Conservation (phyloP, 2,888 invertebrate genomes). For the Gerris lacustris region DNA sequence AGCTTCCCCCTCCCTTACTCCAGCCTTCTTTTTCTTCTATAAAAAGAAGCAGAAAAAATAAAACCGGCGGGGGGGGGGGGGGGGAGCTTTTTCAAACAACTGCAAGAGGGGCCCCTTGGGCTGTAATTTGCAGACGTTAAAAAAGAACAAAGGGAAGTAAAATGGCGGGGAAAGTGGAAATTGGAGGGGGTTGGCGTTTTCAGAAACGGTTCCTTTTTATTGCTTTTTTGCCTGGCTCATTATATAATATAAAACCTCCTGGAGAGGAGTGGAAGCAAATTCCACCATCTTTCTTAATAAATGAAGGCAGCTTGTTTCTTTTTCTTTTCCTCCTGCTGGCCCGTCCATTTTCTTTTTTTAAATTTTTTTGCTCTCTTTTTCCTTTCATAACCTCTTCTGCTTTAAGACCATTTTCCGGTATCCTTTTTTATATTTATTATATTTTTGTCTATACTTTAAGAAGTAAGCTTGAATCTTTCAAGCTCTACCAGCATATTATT, state of each 20-base stretch:
- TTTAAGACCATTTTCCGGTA: too few species aligned
- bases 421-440: too few species aligned
- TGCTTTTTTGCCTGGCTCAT: conserved; percentile 26
- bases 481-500: too few species aligned
- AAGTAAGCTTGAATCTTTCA: too few species aligned
- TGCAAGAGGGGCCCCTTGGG: background rate
- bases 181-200: background rate
- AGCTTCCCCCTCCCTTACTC: background rate
- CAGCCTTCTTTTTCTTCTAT: background rate
- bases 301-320: conserved; percentile 9
- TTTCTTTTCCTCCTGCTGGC: background rate
- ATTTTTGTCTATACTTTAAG: too few species aligned
- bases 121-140: conserved; percentile 27
- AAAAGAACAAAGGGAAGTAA: conserved; percentile 30
- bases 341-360: background rate
- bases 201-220: conserved; percentile 22
- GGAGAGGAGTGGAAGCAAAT: conserved; percentile 19
- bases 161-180: conserved; percentile 22
- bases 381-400: too few species aligned
- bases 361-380: background rate
- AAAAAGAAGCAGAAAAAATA: background rate
- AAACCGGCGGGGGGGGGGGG: background rate
- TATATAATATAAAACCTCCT: conserved; percentile 28
- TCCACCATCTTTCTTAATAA: conserved; percentile 25
- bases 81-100: background rate